A percentile compares a stretch with the other conserved stretches of the same genome.
phyloP scores from a whole-genome alignment of 1,140 invertebrate species.

The Saccostrea cuccullata region DNA sequence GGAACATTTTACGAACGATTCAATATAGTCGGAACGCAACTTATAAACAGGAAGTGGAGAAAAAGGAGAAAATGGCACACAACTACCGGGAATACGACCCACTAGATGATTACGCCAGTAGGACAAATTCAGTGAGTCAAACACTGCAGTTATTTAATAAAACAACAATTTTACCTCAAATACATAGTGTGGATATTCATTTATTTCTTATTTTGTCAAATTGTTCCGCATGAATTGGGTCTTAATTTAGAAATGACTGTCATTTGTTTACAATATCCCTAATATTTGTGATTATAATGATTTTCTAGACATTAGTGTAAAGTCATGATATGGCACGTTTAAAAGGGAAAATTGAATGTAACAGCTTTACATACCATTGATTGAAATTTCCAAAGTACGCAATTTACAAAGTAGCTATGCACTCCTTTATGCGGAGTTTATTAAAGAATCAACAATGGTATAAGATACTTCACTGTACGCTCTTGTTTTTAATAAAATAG shows the following conservation, averaged over 20 bases:
- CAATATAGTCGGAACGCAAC: neutral
- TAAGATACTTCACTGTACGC: too few species aligned
- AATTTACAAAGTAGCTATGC: too few species aligned
- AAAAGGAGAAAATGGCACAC: constrained; percentile 2
- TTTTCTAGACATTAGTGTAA: neutral
- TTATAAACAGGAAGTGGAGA: constrained; percentile 19
- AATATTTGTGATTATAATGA: too few species aligned
- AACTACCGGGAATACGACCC: neutral
- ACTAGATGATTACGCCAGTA: constrained; percentile 7
- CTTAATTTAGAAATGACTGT: constrained; percentile 9
- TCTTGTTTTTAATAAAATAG: too few species aligned
- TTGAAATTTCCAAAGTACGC: too few species aligned
- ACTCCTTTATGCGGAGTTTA: too few species aligned
- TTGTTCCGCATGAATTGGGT: neutral
- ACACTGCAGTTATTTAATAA: neutral
- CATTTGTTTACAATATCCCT: neutral
- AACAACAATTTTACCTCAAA: too few species aligned
- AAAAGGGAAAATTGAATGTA: neutral
- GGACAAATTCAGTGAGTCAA: constrained; percentile 9
- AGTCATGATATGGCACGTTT: neutral
- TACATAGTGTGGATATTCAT: too few species aligned
- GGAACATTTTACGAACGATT: neutral
- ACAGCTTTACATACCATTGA: too few species aligned
- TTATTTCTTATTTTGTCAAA: neutral
- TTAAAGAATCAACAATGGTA: too few species aligned